phyloP scores from a whole-genome alignment of 2,888 invertebrate species.

The Resseliella maxima region DNA sequence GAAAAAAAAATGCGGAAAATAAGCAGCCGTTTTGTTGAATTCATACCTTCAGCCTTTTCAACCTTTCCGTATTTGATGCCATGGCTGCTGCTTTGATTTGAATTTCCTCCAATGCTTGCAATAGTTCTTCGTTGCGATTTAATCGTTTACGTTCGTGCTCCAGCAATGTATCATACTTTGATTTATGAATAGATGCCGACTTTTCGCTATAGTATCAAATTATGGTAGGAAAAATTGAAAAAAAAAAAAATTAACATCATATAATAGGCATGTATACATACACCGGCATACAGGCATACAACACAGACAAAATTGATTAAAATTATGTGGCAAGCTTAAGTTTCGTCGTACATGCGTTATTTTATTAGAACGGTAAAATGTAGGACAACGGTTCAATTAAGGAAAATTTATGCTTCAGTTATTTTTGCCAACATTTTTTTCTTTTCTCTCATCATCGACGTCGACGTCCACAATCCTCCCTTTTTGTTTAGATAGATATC shows the following conservation, averaged over 20 bases:
- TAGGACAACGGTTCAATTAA: background rate
- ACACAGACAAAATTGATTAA: background rate
- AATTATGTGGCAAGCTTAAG: background rate
- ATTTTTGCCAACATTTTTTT: background rate
- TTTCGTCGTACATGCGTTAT: too few relatives aligned
- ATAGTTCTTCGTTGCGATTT: slow-evolving; percentile 34
- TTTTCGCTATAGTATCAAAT: background rate
- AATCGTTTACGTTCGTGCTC: slow-evolving; percentile 19
- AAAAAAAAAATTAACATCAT: background rate
- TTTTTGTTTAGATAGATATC: background rate
- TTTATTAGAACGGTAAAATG: too few relatives aligned
- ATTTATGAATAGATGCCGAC: slow-evolving; percentile 40
- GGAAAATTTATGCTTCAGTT: background rate
- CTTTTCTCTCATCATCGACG: too few relatives aligned
- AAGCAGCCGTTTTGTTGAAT: background rate
- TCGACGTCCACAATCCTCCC: too few relatives aligned
- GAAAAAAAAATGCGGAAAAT: too few relatives aligned
- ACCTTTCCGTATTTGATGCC: slow-evolving; percentile 18
- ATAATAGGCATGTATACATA: background rate
- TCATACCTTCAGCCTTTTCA: slow-evolving; percentile 41
- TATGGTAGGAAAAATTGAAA: background rate
- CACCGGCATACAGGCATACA: background rate
- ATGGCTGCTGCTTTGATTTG: background rate
- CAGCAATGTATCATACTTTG: slow-evolving; percentile 18
- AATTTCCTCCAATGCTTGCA: slow-evolving; percentile 8